phyloP scores from a whole-genome alignment of 1,140 invertebrate species.

The Drosophila saltans region DNA sequence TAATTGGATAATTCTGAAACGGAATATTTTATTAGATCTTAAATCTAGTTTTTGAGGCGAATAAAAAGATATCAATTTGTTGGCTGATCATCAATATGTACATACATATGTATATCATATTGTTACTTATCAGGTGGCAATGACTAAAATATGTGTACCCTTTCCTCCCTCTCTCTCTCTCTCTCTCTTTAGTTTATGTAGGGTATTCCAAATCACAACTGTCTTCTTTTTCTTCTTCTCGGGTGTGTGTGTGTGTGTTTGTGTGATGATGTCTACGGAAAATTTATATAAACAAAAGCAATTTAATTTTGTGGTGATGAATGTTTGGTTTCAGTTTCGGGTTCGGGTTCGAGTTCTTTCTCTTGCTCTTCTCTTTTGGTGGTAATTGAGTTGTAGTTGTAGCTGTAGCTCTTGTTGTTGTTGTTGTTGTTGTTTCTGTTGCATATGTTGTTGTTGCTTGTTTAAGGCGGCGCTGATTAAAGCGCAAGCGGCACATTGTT shows the following conservation, averaged over 20 bases:
- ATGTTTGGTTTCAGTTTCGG: conserved; percentile 67
- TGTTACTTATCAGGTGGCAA: too few species aligned
- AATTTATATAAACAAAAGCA: conserved; percentile 77
- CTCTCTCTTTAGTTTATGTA: not conserved
- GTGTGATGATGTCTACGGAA: conserved; percentile 33
- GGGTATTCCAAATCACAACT: conserved; percentile 52
- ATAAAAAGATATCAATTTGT: too few species aligned
- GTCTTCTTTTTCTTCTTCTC: conserved; percentile 37
- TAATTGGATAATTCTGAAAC: too few species aligned
- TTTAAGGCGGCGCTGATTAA: conserved; percentile 72
- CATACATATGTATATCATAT: too few species aligned
- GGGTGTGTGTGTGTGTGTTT: not conserved
- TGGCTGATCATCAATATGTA: too few species aligned
- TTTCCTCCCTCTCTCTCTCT: not conserved
- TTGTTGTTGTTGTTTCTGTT: conserved; percentile 30
- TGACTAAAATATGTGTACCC: not conserved
- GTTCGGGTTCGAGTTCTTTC: conserved; percentile 7
- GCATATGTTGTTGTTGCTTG: conserved; percentile 18
- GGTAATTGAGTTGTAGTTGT: conserved; percentile 71
- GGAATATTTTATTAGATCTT: too few species aligned
- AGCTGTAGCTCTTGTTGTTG: conserved; percentile 54
- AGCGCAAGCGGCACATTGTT: conserved; percentile 67
- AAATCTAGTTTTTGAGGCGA: too few species aligned
- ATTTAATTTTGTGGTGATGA: conserved; percentile 79
- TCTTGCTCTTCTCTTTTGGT: conserved; percentile 47